A percentile compares a stretch with the other conserved stretches of the same genome.
phyloP scores from a whole-genome alignment of 2,888 invertebrate species.

The Cheilosia urbana region DNA sequence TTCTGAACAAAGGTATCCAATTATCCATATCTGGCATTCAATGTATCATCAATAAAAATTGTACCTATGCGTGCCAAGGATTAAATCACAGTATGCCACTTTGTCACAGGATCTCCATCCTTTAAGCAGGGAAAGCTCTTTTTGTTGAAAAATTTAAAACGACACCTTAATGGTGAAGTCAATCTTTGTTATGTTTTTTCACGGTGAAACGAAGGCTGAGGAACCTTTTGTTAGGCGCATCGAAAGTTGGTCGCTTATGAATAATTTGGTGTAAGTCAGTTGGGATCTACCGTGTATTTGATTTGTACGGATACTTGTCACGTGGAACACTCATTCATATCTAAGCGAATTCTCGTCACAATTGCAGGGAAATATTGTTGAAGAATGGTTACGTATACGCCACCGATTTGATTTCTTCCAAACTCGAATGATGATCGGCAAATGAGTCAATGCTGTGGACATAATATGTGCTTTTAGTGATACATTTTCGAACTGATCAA shows the following conservation, averaged over 20 bases:
- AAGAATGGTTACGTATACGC: conserved; percentile 10
- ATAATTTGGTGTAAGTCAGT: background rate
- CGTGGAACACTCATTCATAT: background rate
- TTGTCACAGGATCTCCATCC: background rate
- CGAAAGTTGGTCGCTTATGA: background rate
- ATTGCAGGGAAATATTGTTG: background rate
- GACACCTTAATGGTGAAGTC: background rate
- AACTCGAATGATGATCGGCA: background rate
- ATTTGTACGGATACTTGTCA: background rate
- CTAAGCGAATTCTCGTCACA: background rate
- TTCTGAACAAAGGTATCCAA: background rate
- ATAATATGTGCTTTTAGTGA: no score
- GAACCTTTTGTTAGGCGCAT: background rate
- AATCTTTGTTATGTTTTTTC: background rate
- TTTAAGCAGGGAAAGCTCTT: background rate
- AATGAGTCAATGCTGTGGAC: no score
- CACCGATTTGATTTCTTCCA: background rate
- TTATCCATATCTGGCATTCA: background rate
- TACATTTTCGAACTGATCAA: no score
- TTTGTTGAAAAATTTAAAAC: background rate
- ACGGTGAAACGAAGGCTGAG: background rate
- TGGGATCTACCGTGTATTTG: background rate
- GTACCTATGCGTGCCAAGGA: background rate
- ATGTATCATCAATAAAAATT: background rate
- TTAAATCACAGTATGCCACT: background rate